Evolutionary conservation across 2,113 vertebrate genomes (phyloP).

Genomic region (Centrocercus urophasianus): DNA sequence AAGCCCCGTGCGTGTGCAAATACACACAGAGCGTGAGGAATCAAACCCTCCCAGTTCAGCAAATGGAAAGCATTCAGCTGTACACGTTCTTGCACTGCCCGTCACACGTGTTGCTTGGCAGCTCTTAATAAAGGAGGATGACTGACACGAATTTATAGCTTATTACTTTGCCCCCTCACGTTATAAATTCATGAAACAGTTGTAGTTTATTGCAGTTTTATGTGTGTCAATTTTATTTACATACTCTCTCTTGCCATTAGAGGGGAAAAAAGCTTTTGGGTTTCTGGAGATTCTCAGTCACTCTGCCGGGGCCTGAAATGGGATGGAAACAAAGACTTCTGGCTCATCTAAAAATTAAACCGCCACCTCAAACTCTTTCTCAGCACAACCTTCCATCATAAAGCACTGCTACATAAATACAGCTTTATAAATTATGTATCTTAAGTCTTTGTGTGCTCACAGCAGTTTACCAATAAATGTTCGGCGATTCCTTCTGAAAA

Average conservation of each 20-base stretch:
- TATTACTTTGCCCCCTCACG: conserved; percentile 38
- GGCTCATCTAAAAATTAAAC: conserved; percentile 56
- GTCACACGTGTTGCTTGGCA: background rate
- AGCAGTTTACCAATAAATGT: conserved; percentile 52
- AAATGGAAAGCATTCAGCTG: background rate
- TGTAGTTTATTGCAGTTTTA: conserved; percentile 56
- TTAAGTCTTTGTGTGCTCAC: conserved; percentile 21
- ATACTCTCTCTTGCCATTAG: conserved; percentile 18
- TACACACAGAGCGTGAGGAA: background rate
- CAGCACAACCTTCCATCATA: conserved; percentile 38
- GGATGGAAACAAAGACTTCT: conserved; percentile 37
- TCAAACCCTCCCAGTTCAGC: background rate
- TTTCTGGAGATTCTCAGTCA: conserved; percentile 47
- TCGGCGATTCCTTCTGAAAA: conserved; percentile 17
- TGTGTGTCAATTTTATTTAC: conserved; percentile 61
- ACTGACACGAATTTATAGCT: conserved; percentile 38
- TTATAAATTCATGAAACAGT: conserved; percentile 47
- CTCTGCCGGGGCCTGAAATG: background rate
- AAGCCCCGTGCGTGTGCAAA: background rate
- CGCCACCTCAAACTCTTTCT: conserved; percentile 9
- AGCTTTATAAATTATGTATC: conserved; percentile 51
- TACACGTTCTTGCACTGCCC: background rate
- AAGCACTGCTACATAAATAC: conserved; percentile 41
- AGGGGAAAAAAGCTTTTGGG: background rate
- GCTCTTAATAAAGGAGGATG: conserved; percentile 26